Evolutionary conservation across 2,797 vertebrate species (phyloP), one percentile per base, ranked within the genome.

Genomic region (Diglossa cyanea): DNA sequence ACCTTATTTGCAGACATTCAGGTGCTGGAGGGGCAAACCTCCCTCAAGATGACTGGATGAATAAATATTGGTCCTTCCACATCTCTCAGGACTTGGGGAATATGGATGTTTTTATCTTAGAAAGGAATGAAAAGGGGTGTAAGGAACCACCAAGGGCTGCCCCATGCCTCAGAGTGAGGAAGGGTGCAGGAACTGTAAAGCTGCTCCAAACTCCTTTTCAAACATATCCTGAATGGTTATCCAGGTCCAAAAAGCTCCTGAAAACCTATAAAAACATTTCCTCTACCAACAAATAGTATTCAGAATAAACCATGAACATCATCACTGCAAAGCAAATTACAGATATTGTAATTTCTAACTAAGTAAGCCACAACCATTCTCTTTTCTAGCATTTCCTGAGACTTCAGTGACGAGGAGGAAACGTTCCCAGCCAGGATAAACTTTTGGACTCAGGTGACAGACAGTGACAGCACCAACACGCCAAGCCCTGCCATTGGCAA

Each of bases 81-180:
- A 47, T 73, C 74, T 23, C 67, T 61, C 23, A 33, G 62, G 51
- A 70, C 23, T 63, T 2, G 0, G 21, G 37, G 12, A 90, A 81
- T 26, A 73, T 1, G 8, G 31, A 42, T 6, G 9, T 23, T 75
- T 90, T 84, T 23, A n/a, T 54, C 67, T 78, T 23, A 13, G 51
- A 75, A 76, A 65, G 24, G 44, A 47, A 72, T 37, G 17, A 25
- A 74, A 67, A 70, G 37, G 2, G 0, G 15, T 8, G 19, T 5
- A 73, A 47, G 28, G 58, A 58, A 71, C 11, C 39, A 37, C 7
- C 39, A 57, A 23, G 10, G 45, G 33, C 24, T 92, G 50, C n/a
- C 57, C 53, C 0, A 0, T 0, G 2, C 28, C 75, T 54, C 24
- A 0, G 5, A 10, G n/a, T 4, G 11, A 67, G 57, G 40, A 63